phyloP scores from a whole-genome alignment of 2,888 invertebrate species.

The Leptopilina syphax region DNA sequence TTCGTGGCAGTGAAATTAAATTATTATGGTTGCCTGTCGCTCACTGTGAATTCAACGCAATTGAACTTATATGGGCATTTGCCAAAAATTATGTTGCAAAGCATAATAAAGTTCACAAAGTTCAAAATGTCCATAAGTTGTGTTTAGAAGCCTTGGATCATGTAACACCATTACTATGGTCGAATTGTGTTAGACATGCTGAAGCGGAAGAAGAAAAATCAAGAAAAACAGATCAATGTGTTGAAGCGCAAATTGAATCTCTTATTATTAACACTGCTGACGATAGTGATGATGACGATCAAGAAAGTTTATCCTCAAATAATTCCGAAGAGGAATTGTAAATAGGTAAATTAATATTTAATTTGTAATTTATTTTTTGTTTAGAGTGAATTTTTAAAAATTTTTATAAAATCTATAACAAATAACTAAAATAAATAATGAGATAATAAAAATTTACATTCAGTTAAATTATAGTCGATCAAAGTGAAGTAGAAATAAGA shows the following conservation, averaged over 20 bases:
- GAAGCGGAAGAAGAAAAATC: neutral
- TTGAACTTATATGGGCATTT: too few species aligned
- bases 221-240: neutral
- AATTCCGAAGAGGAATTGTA: too few species aligned
- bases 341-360: too few species aligned
- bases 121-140: neutral
- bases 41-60: neutral
- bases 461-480: too few species aligned
- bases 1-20: neutral
- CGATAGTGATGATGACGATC: slow-evolving; percentile 12
- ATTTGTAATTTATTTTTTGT: too few species aligned
- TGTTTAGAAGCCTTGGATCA: neutral
- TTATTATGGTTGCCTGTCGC: neutral
- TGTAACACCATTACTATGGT: neutral
- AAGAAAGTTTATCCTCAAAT: neutral
- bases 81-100: neutral
- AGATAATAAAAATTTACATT: too few species aligned
- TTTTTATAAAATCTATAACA: too few species aligned
- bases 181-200: neutral
- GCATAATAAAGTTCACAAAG: neutral
- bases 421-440: too few species aligned
- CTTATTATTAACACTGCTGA: neutral
- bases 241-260: neutral
- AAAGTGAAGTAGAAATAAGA: too few species aligned
- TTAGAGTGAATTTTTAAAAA: too few species aligned